Evolutionary conservation across 2,113 vertebrate species (phyloP), one percentile per base, ranked within the genome.

Genomic region (Poeciliopsis turrubarensis): DNA sequence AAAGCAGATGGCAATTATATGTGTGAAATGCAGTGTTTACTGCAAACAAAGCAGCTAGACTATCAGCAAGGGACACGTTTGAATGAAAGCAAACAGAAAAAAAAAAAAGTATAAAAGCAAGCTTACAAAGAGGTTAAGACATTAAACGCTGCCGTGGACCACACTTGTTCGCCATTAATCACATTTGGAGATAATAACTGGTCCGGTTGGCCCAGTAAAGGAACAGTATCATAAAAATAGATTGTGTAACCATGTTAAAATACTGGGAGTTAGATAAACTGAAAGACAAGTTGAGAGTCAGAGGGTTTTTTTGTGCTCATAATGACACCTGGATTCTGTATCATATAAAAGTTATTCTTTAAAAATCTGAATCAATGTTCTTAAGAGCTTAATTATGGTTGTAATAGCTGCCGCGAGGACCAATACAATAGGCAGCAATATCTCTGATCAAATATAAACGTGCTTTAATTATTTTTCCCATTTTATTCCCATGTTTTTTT

Each of bases 1-100:
- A 31, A 79, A 82, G 68, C 78, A 84, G 76, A 70, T 80, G 68
- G 76, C 68, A 72, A 68, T 84, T 75, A 83, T 77, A 72, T 57
- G 73, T 77, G 60, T 81, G 67, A 86, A 79, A 74, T 63, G 64
- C 68, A 81, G 68, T 78, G 62, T 60, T 81, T 67, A 65, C 26
- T 68, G 68, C 32, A 80, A 75, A 64, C 47, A 2, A 64, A 65
- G 68, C 39, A 60, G 31, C 30, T 19, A 26, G 34, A 54, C 41
- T 26, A 60, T 74, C 51, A 77, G 25, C 77, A 74, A 69, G 61
- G 69, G 71, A 83, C 62, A 29, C 1, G 15, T 65, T 69, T 62
- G 57, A 10, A 67, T 34, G 30, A 65, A 68, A 60, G 66, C n/a
- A 57, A 41, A 83, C 5, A 3, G 34, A 37, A 37, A 26, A 65